A percentile compares a stretch with the other conserved stretches of the same genome.
These are phyloP conservation scores for Drosophila navojoa DNA, from an alignment of 1,140 invertebrate species.

Conservation along the genomic window DNA sequence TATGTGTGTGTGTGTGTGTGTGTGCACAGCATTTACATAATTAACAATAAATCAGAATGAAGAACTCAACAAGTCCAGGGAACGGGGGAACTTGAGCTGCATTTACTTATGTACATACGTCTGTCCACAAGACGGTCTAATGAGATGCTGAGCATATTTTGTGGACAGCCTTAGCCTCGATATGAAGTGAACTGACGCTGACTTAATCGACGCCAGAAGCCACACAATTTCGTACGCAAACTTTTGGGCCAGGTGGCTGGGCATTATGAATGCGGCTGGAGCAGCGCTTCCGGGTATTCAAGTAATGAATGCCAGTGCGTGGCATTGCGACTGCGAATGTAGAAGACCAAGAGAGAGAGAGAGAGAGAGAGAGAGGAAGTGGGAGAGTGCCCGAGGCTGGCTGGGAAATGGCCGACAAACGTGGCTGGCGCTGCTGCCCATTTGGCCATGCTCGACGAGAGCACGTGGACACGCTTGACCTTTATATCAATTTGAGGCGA, in stretches of 20 bases:
- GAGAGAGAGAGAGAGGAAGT: too few species aligned
- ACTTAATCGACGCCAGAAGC: too few species aligned
- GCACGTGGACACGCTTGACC: conserved; percentile 65
- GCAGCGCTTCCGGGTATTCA: conserved; percentile 7
- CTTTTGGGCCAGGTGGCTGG: conserved; percentile 52
- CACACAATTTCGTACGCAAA: conserved; percentile 62
- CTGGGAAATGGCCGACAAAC: conserved; percentile 11
- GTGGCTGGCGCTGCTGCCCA: not conserved
- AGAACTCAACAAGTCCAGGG: too few species aligned
- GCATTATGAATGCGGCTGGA: conserved; percentile 54
- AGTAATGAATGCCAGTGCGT: conserved; percentile 35
- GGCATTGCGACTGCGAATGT: not conserved
- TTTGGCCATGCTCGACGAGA: not conserved
- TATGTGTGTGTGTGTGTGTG: not conserved
- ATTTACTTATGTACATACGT: not conserved
- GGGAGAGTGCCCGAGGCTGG: too few species aligned
- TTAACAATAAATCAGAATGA: not conserved
- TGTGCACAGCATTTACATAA: conserved; percentile 9
- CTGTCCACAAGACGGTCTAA: not conserved
- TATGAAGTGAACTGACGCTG: too few species aligned
- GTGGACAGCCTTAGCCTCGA: too few species aligned
- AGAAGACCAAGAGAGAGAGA: too few species aligned
- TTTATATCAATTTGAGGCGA: conserved; percentile 77
- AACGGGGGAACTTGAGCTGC: too few species aligned
- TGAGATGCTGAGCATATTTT: too few species aligned